These are phyloP conservation scores for Aurelia aurita DNA, from an alignment of 30 jellyfish, hydroid and myxozoan genomes.

Conservation along the genomic window DNA sequence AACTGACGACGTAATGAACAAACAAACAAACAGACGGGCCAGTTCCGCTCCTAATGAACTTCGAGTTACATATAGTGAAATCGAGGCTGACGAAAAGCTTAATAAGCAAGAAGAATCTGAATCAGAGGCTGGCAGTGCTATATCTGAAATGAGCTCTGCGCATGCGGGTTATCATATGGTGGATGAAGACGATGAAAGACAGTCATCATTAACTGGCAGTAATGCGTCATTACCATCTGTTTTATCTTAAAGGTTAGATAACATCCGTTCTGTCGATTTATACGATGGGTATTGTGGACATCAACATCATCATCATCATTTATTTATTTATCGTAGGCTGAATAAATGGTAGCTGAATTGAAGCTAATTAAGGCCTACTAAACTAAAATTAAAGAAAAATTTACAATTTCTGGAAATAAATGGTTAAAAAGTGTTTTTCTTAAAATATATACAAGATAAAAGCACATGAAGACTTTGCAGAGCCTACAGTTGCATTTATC, in stretches of 20 bases:
- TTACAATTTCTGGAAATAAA: too few species aligned
- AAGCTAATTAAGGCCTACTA: too few species aligned
- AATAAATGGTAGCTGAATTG: too few species aligned
- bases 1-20: slow-evolving; percentile 17
- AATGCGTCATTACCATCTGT: background rate
- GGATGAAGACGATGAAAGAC: slow-evolving; percentile 28
- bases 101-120: slow-evolving; percentile 11
- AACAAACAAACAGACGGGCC: slow-evolving; percentile 21
- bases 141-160: slow-evolving; percentile 63
- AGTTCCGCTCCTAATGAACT: slow-evolving; percentile 72
- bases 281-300: too few species aligned
- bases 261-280: too few species aligned
- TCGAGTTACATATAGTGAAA: background rate
- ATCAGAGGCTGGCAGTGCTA: slow-evolving; percentile 45
- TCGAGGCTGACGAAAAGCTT: background rate
- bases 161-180: slow-evolving; percentile 37
- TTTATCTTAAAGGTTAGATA: background rate
- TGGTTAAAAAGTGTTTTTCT: too few species aligned
- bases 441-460: too few species aligned
- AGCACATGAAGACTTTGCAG: too few species aligned
- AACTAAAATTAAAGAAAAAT: too few species aligned
- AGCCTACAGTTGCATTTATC: too few species aligned
- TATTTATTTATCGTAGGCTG: too few species aligned
- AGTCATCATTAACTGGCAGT: background rate
- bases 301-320: too few species aligned